phyloP scores from a whole-genome alignment of 2,113 vertebrate species.

The Pungitius pungitius region DNA sequence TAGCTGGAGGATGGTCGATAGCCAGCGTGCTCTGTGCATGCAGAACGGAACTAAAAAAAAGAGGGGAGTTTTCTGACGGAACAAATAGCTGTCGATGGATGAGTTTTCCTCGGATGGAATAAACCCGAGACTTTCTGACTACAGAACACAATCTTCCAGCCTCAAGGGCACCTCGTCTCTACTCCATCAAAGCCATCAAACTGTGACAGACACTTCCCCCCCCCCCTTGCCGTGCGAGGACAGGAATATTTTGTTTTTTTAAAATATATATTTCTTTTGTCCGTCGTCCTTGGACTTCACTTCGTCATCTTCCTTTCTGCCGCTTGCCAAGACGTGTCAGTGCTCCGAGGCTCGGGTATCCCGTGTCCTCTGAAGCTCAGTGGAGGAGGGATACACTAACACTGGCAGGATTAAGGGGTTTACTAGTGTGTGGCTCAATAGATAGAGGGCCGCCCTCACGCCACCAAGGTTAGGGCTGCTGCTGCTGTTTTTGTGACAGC shows the following conservation, averaged over 20 bases:
- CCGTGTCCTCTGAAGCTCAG: slow-evolving; percentile 36
- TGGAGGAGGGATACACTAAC: slow-evolving; percentile 31
- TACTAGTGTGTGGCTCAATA: slow-evolving; percentile 55
- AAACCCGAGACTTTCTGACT: slow-evolving; percentile 57
- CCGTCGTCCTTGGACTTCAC: slow-evolving; percentile 50
- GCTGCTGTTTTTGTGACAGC: slow-evolving; percentile 6
- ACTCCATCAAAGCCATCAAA: slow-evolving; percentile 32
- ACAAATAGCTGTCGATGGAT: slow-evolving; percentile 27
- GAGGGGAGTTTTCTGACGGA: slow-evolving; percentile 5
- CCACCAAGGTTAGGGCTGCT: slow-evolving; percentile 39
- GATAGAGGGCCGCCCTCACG: slow-evolving; percentile 41
- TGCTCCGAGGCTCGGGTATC: slow-evolving; percentile 20
- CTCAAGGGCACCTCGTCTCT: slow-evolving; percentile 35
- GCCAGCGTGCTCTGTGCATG: slow-evolving; percentile 26
- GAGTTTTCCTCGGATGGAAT: slow-evolving; percentile 27
- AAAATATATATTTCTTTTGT: slow-evolving; percentile 4
- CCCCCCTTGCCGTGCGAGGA: slow-evolving; percentile 3
- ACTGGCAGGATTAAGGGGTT: slow-evolving; percentile 60
- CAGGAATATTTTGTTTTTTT: not conserved
- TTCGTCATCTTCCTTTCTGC: slow-evolving; percentile 19
- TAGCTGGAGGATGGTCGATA: slow-evolving; percentile 28
- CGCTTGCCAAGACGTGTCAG: slow-evolving; percentile 45
- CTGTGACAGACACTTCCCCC: slow-evolving; percentile 6
- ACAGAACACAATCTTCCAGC: slow-evolving; percentile 45
- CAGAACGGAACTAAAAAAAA: slow-evolving; percentile 26